Base-by-base conservation (phyloP, 2,888 invertebrate genomes). In the Bellardia pandia region DNA sequence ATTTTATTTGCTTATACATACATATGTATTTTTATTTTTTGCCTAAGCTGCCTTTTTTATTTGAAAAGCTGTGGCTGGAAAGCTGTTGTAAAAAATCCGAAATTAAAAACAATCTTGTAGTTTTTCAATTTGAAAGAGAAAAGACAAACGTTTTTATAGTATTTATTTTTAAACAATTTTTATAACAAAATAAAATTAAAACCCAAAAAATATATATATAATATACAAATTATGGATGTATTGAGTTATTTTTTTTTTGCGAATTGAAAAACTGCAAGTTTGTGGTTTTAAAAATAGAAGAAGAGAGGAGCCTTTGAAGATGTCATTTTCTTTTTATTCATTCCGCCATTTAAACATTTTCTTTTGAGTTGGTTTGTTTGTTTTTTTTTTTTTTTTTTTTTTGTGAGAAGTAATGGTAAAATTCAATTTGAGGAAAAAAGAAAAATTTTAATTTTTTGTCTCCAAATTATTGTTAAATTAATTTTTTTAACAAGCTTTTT, bases 391-490 rank as follows among this genome's bases (percentile, higher is more conserved):
- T 56, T 76, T 76, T 76, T 53, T 53, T 13, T 30, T 62, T 77
- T 68, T 45, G 45, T 56, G 23, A 83, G 23, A 51, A n/a, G 56
- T 64, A 77, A 56, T 64, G 62, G 40, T 76, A 16, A 51, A 81
- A 42, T 81, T 58, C 8, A 8, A 58, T 81, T 81, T 69, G 78
- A 72, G 45, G 14, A 76, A 81, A 87, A 81, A 69, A 51, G 66
- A 51, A 69, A 23, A 11, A 69, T 48, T 75, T 85, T 80, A 68
- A 68, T 69, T 85, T 84, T 75, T 75, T 76, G 74, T 81, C 76
- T 85, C 85, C 75, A 85, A 87, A 87, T 87, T 87, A 85, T 87
- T 87, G 87, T 87, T 87, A 78, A 87, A 78, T 69, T 81, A 75
- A 74, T 85, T 78, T 85, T 82, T 80, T 75, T 58, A 80, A 75